Evolutionary conservation across 2,888 invertebrate species (phyloP), one percentile per base, ranked within the genome.

Genomic region (Alviniconcha strummeri): DNA sequence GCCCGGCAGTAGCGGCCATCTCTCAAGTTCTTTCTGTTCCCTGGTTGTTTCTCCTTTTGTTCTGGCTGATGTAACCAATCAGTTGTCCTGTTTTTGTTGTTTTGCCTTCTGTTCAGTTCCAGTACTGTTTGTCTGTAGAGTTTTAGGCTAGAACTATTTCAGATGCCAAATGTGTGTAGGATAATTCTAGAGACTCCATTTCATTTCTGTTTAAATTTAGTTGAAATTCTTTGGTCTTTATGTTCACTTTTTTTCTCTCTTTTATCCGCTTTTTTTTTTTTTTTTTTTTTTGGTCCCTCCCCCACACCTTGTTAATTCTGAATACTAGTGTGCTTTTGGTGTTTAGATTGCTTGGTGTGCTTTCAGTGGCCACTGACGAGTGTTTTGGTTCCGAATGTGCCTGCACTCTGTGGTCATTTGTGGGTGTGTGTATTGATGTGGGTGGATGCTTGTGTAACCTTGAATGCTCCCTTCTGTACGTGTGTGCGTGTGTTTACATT

Each of bases 11-110:
- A 85, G 85, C 83, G 84, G 85, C 84, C 84, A 84, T 84, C 84
- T 85, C 84, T 85, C 84, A 85, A 84, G 84, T 85, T 86, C 85
- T 81, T 86, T 84, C 75, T 15, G 60, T 76, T 67, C 69, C 69
- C 67, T 75, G n/a, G 64, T 76, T 56, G 17, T 82, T 69, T 83
- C 77, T 56, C 60, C 57, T 72, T 77, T 17, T 54, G 7, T 55
- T 75, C 55, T 75, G 52, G 75, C 75, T 75, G 55, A 55, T 75
- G 75, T 75, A 52, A 75, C 55, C 15, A 5, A 17, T 75, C 55
- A 55, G 75, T 75, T 75, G 11, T 75, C 75, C 75, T 55, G 17
- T 75, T 75, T 55, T 54, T 55, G 75, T 75, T 75, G 75, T 75
- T 17, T 9, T 75, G 8, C 60, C 55, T 75, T 75, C 17, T 15